Base-by-base conservation (phyloP, 2,888 invertebrate genomes). In the Thymelicus sylvestris region DNA sequence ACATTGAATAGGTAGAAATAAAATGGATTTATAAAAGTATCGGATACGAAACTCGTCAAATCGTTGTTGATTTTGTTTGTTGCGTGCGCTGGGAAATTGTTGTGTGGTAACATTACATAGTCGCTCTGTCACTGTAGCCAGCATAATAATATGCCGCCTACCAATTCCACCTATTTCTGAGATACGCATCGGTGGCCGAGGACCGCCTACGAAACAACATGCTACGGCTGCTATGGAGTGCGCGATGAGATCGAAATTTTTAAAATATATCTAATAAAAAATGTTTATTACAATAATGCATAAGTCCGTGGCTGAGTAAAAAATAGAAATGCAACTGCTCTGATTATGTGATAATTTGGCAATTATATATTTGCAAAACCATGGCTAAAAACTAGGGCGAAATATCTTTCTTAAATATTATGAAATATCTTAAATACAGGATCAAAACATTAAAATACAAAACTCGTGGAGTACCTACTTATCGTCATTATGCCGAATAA, bases 121-220 rank as follows among this genome's bases (percentile, higher is more conserved):
- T 81, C 79, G 78, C 80, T 84, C 87, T 91, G 92, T 91, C 90
- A 89, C 86, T 89, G 84, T 75, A 75, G 87, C 86, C 81, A 82
- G 83, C 15, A 83, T 92, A 92, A 92, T 91, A 85, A 85, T 90
- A 92, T 92, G 88, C 92, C 92, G 90, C 92, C 92, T 85, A 91
- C 91, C 87, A 86, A 90, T 91, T 91, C 90, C 85, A 88, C 89
- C 89, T 86, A 89, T 87, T 85, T 82, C 81, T 80, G 81, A 91
- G 92, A 93, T 92, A 93, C 88, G 87, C 89, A 92, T 93, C 92
- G 88, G 89, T 90, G 89, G 88, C 84, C 80, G 81, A 77, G 72
- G 74, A 78, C 86, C 92, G 92, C 92, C 91, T 87, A 83, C 84
- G 74, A 73, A 71, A 86, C 87, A 88, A 87, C 84, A 85, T 31